Evolutionary conservation across 2,113 vertebrate species (phyloP).

Genomic region (Miniopterus natalensis): DNA sequence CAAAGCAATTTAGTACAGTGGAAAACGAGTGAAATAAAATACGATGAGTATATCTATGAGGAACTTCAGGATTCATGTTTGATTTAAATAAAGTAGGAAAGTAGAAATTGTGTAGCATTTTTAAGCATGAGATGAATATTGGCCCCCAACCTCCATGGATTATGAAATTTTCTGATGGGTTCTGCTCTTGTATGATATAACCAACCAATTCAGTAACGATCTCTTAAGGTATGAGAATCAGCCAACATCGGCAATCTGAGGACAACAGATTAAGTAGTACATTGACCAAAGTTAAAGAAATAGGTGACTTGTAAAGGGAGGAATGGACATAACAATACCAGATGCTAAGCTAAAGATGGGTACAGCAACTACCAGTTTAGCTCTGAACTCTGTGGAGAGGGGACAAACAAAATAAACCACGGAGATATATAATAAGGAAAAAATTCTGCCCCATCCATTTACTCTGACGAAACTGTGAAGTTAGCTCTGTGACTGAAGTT

Average conservation of each 20-base stretch:
- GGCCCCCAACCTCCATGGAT: fast-evolving
- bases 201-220: not conserved
- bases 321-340: not conserved
- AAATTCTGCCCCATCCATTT: not conserved
- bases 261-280: not conserved
- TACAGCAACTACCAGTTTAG: not conserved
- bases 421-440: not conserved
- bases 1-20: not conserved
- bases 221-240: not conserved
- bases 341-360: not conserved
- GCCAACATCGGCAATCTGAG: not conserved
- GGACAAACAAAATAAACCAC: not conserved
- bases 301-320: not conserved
- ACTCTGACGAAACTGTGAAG: conserved; percentile 19
- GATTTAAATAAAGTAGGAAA: conserved; percentile 4
- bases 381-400: not conserved
- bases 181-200: not conserved
- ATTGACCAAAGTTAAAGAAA: conserved; percentile 6
- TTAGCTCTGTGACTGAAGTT: conserved; percentile 3
- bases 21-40: conserved; percentile 1
- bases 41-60: not conserved
- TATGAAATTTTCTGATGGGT: not conserved
- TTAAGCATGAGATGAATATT: not conserved
- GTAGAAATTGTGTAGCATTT: not conserved
- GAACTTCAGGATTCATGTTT: conserved; percentile 4